Percentiles rank a stretch among this genome's conserved stretches.
Conservation (phyloP, 2,888 invertebrate genomes). For the Ophion obscuratus region DNA sequence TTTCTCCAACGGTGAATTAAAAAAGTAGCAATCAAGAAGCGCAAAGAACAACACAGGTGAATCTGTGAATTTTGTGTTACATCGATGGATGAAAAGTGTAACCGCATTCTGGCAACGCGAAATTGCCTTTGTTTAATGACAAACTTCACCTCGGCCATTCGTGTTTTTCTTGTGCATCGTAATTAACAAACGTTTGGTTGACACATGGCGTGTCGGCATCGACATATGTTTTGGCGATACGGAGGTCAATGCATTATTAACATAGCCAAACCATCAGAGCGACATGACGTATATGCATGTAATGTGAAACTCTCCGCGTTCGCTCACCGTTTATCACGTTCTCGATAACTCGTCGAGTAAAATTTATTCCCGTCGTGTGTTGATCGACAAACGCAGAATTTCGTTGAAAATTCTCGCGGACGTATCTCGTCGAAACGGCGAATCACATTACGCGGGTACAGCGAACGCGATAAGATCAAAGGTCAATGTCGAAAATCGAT, state of each 20-base stretch:
- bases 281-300: background rate
- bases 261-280: background rate
- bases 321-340: slow-evolving; percentile 24
- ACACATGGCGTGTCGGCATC: background rate
- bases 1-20: too few relatives aligned
- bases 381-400: slow-evolving; percentile 20
- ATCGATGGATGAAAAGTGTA: background rate
- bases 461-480: slow-evolving; percentile 44
- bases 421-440: background rate
- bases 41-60: background rate
- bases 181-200: slow-evolving; percentile 2
- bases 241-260: background rate
- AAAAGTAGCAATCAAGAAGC: background rate
- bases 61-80: background rate
- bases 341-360: slow-evolving; percentile 49
- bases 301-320: background rate
- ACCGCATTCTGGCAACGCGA: background rate
- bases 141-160: background rate
- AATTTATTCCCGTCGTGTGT: slow-evolving; percentile 46
- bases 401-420: slow-evolving; percentile 19
- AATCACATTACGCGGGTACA: slow-evolving; percentile 5
- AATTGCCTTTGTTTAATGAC: background rate
- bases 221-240: background rate
- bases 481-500: slow-evolving; percentile 39
- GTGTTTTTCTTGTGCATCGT: background rate